These are phyloP conservation scores for Nephila pilipes DNA, from an alignment of 1,140 invertebrate genomes.

Conservation along the genomic window DNA sequence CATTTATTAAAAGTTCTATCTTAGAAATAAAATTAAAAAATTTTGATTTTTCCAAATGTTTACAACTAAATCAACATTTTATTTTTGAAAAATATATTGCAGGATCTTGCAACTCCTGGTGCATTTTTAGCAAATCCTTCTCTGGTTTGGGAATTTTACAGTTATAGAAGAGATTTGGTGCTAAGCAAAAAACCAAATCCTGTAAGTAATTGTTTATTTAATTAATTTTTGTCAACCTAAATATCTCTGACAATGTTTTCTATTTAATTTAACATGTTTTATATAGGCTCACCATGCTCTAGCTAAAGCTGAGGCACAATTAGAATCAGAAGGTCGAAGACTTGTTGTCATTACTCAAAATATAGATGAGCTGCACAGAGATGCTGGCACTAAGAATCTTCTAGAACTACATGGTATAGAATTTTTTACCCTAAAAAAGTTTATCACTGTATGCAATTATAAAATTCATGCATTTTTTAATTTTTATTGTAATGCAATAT, in stretches of 20 bases:
- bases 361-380: conserved; percentile 95
- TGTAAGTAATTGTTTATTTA: conserved; percentile 81
- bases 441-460: too few relatives aligned
- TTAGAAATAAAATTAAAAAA: too few relatives aligned
- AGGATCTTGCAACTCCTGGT: conserved; percentile 86
- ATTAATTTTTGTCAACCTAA: not conserved
- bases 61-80: too few relatives aligned
- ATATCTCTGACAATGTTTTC: not conserved
- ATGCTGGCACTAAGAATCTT: conserved; percentile 92
- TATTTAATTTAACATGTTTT: conserved; percentile 41
- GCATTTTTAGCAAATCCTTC: conserved; percentile 87
- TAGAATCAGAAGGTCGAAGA: conserved; percentile 84
- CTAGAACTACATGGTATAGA: conserved; percentile 94
- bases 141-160: conserved; percentile 91
- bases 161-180: conserved; percentile 87
- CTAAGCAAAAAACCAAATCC: conserved; percentile 85
- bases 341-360: conserved; percentile 95
- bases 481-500: too few relatives aligned
- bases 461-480: too few relatives aligned
- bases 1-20: too few relatives aligned
- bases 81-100: conserved; percentile 62
- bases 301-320: conserved; percentile 87
- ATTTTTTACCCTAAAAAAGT: too few relatives aligned
- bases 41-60: too few relatives aligned
- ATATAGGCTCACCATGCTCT: conserved; percentile 90